A percentile compares a stretch with the other conserved stretches of the same genome.
These are phyloP conservation scores for Disparrhopalites patrizii DNA, from an alignment of 2,888 invertebrate species.

Conservation along the genomic window DNA sequence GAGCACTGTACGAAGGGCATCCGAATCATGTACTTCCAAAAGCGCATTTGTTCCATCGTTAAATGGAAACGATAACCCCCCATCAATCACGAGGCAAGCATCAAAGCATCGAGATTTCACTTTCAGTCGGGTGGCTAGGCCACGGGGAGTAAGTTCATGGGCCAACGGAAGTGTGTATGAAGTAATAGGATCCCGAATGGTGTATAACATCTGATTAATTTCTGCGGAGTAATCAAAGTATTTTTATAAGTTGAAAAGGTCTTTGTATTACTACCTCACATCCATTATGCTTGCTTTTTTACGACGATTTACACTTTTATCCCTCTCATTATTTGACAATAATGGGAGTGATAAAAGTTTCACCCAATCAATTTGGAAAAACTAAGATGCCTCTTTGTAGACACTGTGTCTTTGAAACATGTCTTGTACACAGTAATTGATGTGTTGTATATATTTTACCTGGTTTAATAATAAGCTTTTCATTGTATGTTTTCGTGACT, in stretches of 20 bases:
- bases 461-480: conserved; percentile 66
- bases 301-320: no score
- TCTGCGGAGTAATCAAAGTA: conserved; percentile 56
- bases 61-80: conserved; percentile 87
- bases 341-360: background rate
- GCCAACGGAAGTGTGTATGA: conserved; percentile 80
- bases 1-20: conserved; percentile 69
- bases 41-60: conserved; percentile 87
- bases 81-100: conserved; percentile 90
- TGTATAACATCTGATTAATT: conserved; percentile 76
- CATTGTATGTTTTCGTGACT: conserved; percentile 61
- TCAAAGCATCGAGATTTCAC: conserved; percentile 87
- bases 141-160: conserved; percentile 66
- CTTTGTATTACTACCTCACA: no score
- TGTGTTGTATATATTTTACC: no score
- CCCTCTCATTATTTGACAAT: no score
- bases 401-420: no score
- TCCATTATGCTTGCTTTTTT: no score
- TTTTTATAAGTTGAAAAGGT: no score
- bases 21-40: conserved; percentile 78
- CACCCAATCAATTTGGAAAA: background rate
- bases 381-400: no score
- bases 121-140: conserved; percentile 68
- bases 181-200: conserved; percentile 87
- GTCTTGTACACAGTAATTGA: no score